Base-by-base conservation (phyloP, 1,140 invertebrate genomes). In the Caenorhabditis brenneri region DNA sequence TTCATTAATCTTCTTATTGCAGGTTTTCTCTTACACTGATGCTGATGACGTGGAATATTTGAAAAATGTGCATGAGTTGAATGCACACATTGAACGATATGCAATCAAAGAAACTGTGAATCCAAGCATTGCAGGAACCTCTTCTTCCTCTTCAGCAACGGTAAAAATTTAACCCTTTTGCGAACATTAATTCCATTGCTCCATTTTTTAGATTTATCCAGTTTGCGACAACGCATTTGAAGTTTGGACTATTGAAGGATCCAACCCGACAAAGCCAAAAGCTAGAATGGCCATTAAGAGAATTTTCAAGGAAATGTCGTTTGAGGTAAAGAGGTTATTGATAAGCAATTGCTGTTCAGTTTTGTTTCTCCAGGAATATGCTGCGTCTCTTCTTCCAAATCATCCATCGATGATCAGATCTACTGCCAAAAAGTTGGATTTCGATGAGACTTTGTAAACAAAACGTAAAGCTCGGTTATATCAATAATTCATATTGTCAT, bases 31-130 rank as follows among this genome's bases (percentile, higher is more conserved):
- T 19, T 74, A 74, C n/a, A n/a, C 36, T 7, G 65, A 74, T 42
- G 65, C 65, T 1, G 65, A 74, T 15, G 65, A 74, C n/a, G 65
- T 74, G 7, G 65, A 74, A 42, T 74, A 74, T 74, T n/a, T 74
- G 36, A 74, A 46, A 31, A 74, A 74, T 42, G 65, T 74, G 5
- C 65, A 74, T 24, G 65, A 74, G n/a, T 19, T 74, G 33, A 39
- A 74, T 74, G 65, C 65, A n/a, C 65, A 74, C 36, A 74, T 74
- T n/a, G 65, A 74, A 74, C 5, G 65, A 27, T 74, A 74, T 42
- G 65, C 65, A 1, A 74, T 74, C 65, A 74, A 74, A 46, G 65
- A 74, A 46, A 74, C 65, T 9, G 33, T 5, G 3, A 74, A 74
- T 42, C 65, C 65, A 22, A 74, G 65, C 4, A 74, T 74, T 12